Percentiles rank a stretch among this genome's conserved stretches.
Evolutionary conservation across 2,888 invertebrate species (phyloP).

Genomic region (Troglohyphantes excavatus): DNA sequence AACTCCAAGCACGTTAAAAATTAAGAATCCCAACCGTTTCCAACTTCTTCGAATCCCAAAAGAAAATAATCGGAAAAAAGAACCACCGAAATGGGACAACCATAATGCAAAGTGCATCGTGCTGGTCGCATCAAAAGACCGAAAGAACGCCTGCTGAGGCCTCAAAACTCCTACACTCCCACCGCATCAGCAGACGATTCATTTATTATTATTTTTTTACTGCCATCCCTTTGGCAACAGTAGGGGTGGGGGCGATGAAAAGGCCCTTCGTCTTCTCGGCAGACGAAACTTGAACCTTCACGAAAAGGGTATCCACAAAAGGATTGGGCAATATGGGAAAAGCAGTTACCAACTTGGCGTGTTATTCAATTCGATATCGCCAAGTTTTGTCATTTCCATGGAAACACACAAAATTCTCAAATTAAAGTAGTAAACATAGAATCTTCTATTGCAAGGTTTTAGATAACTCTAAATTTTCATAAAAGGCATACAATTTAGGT

Average conservation of each 20-base stretch:
- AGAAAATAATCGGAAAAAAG: neutral
- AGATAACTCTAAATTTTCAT: too few relatives aligned
- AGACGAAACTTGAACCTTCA: conserved; percentile 33
- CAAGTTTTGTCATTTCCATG: too few relatives aligned
- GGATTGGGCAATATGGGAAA: neutral
- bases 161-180: conserved; percentile 10
- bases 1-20: neutral
- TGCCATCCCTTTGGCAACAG: conserved; percentile 16
- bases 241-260: conserved; percentile 50
- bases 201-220: conserved; percentile 25
- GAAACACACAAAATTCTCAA: too few relatives aligned
- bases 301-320: conserved; percentile 34
- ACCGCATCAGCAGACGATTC: conserved; percentile 2
- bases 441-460: too few relatives aligned
- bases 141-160: conserved; percentile 11
- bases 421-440: too few relatives aligned
- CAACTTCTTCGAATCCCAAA: neutral
- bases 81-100: neutral
- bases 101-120: conserved; percentile 1
- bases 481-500: too few relatives aligned
- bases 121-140: neutral
- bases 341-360: neutral
- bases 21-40: neutral
- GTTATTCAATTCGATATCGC: neutral
- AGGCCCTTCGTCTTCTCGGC: conserved; percentile 37